These are phyloP conservation scores for Pyrgus malvae DNA, from an alignment of 2,888 invertebrate genomes.

Conservation along the genomic window DNA sequence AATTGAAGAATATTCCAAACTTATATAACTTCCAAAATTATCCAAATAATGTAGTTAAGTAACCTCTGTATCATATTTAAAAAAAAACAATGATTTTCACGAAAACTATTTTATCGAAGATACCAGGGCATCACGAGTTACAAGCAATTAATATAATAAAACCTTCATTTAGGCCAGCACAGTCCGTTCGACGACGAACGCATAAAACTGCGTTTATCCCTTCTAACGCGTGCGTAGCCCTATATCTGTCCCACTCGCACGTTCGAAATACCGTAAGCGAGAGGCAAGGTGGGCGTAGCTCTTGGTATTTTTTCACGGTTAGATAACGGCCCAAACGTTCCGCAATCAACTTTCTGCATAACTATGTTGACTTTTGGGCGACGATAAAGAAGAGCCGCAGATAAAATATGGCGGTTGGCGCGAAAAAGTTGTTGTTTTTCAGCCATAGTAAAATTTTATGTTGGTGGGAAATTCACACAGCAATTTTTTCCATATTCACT, in stretches of 20 bases:
- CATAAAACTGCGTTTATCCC: constrained; percentile 50
- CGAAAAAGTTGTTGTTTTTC: constrained; percentile 14
- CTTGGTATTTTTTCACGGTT: constrained; percentile 71
- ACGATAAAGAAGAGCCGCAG: constrained; percentile 16
- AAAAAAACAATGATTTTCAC: too few species aligned
- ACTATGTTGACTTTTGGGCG: constrained; percentile 57
- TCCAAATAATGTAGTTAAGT: too few species aligned
- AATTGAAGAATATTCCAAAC: too few species aligned
- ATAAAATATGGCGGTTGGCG: constrained; percentile 27
- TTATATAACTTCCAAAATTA: too few species aligned
- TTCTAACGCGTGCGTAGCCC: constrained; percentile 43
- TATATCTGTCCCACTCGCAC: constrained; percentile 55
- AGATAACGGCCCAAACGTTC: constrained; percentile 71
- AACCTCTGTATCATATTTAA: too few species aligned
- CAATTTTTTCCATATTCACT: too few species aligned
- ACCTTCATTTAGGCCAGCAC: constrained; percentile 61
- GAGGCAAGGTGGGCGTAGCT: constrained; percentile 63
- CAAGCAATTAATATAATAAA: constrained; percentile 63
- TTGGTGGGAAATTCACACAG: too few species aligned
- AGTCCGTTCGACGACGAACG: constrained; percentile 42
- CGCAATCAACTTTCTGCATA: constrained; percentile 57
- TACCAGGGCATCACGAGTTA: constrained; percentile 46
- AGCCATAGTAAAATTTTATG: too few species aligned
- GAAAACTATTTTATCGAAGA: constrained; percentile 23
- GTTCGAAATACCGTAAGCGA: constrained; percentile 77